Conservation (phyloP, 2,113 vertebrate genomes). For the Oryzias curvinotus region DNA sequence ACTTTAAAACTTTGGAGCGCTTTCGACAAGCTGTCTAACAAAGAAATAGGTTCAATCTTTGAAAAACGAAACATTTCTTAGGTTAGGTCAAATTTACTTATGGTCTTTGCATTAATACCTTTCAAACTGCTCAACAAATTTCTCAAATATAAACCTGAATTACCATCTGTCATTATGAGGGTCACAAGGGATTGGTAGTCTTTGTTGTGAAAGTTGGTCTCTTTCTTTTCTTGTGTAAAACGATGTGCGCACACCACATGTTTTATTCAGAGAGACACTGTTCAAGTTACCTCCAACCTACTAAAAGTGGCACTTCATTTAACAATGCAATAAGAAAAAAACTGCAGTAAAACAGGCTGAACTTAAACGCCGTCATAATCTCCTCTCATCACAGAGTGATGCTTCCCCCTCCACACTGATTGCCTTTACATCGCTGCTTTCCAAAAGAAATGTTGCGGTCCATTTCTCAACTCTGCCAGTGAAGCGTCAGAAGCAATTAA, state of each 20-base stretch:
- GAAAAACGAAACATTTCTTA: no score
- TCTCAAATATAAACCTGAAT: no score
- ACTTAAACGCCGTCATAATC: slow-evolving; percentile 16
- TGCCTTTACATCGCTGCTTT: slow-evolving; percentile 29
- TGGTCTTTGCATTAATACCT: no score
- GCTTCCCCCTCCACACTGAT: slow-evolving; percentile 27
- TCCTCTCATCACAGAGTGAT: slow-evolving; percentile 19
- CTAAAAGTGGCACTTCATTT: slow-evolving; percentile 16
- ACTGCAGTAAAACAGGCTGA: slow-evolving; percentile 14
- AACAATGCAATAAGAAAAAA: slow-evolving; percentile 12
- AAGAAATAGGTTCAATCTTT: no score
- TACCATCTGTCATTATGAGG: no score
- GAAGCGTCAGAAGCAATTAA: slow-evolving; percentile 47
- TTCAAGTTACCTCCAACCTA: background rate
- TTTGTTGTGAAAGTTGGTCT: no score
- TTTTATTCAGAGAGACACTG: background rate
- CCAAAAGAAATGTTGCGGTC: slow-evolving; percentile 30
- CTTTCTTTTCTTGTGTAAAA: no score
- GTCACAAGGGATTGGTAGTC: no score
- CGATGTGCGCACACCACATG: background rate
- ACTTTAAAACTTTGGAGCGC: no score
- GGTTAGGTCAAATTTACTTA: no score
- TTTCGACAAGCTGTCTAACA: no score
- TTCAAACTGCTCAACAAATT: no score
- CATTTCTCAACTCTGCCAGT: slow-evolving; percentile 22